A percentile compares a stretch with the other conserved stretches of the same genome.
phyloP scores from a whole-genome alignment of 64 coral and sea anemone genomes.

The Montipora sp. region DNA sequence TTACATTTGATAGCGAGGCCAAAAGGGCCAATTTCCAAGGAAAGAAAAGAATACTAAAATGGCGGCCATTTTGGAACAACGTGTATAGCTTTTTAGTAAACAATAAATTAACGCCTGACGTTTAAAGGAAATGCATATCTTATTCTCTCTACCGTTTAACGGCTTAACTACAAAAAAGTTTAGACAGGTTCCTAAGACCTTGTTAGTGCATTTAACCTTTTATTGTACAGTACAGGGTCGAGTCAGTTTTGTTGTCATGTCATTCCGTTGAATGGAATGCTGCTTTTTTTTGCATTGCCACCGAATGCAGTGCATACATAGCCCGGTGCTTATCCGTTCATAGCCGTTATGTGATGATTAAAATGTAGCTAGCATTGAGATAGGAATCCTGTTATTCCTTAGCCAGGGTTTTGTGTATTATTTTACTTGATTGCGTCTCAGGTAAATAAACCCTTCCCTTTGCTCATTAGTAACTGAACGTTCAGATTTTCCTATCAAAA shows the following conservation, averaged over 20 bases:
- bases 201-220: not conserved
- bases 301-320: not conserved
- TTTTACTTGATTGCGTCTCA: conserved; percentile 15
- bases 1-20: no score
- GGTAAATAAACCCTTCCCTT: conserved; percentile 31
- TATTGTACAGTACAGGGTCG: not conserved
- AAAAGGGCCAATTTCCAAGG: no score
- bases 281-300: not conserved
- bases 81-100: no score
- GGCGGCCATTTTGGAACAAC: no score
- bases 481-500: not conserved
- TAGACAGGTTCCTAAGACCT: not conserved
- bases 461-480: not conserved
- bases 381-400: conserved; percentile 10
- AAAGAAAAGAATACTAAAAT: no score
- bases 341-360: not conserved
- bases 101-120: no score
- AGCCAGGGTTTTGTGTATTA: not conserved
- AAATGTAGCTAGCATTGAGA: not conserved
- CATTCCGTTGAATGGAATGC: not conserved
- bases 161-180: not conserved
- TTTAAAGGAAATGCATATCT: no score
- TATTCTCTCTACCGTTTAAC: no score
- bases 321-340: not conserved
- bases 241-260: not conserved